Percentiles rank a stretch among this genome's conserved stretches.
These are phyloP conservation scores for Calyptommatus sinebrachiatus DNA, from an alignment of 2,113 vertebrate species.

Conservation along the genomic window DNA sequence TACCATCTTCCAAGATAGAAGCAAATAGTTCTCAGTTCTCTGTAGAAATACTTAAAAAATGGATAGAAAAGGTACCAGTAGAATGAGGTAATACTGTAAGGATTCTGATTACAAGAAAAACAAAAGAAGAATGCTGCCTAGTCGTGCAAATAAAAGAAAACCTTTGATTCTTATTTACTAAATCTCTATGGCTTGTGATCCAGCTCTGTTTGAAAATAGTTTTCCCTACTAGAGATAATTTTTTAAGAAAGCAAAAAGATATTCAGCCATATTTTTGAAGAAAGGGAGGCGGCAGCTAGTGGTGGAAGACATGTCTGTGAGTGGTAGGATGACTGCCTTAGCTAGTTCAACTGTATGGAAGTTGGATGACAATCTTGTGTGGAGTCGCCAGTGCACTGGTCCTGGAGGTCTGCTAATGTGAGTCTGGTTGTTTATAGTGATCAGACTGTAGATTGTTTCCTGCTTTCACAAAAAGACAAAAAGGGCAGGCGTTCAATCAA, in stretches of 20 bases:
- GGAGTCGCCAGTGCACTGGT: no score
- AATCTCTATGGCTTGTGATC: constrained; percentile 25
- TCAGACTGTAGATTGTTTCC: not conserved
- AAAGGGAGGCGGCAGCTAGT: not conserved
- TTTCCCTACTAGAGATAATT: not conserved
- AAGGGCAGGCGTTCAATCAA: not conserved
- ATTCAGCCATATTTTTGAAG: not conserved
- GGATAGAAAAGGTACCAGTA: constrained; percentile 56
- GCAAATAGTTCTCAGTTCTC: constrained; percentile 61
- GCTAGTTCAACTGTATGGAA: not conserved
- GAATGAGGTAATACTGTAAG: constrained; percentile 55
- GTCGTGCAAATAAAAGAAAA: constrained; percentile 37
- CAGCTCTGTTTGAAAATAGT: constrained; percentile 41
- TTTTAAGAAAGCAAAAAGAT: not conserved
- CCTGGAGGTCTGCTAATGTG: not conserved
- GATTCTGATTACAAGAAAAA: constrained; percentile 48
- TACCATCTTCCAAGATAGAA: constrained; percentile 38
- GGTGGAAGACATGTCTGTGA: not conserved
- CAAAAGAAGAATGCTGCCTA: constrained; percentile 45
- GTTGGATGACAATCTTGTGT: not conserved
- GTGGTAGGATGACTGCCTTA: not conserved
- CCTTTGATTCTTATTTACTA: constrained; percentile 44
- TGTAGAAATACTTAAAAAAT: constrained; percentile 45
- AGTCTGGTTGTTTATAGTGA: not conserved
- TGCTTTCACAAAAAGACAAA: not conserved